phyloP scores from a whole-genome alignment of 1,140 invertebrate species.

The Scaptomyza hsui region DNA sequence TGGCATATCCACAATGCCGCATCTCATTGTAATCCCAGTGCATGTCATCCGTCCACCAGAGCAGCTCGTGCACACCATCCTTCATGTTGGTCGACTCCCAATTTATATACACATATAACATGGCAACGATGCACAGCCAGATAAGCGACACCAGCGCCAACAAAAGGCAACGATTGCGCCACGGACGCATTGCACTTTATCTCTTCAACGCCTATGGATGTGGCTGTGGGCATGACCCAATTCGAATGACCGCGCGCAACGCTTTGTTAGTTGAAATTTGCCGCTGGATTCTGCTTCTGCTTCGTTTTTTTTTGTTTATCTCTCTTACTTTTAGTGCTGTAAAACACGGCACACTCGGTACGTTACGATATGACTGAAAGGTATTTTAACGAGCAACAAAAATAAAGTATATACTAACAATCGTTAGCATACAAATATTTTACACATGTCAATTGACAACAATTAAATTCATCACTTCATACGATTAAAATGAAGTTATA shows the following conservation, averaged over 20 bases:
- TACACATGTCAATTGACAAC: not conserved
- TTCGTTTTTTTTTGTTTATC: conserved; percentile 13
- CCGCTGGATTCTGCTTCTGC: not conserved
- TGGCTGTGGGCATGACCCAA: not conserved
- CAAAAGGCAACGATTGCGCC: conserved; percentile 24
- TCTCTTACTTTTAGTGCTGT: conserved; percentile 16
- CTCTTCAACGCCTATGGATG: not conserved
- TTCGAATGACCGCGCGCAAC: conserved; percentile 30
- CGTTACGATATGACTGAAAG: not conserved
- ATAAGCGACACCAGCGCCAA: conserved; percentile 1
- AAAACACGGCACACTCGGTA: not conserved
- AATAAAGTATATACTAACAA: no score
- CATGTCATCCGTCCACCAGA: conserved; percentile 63
- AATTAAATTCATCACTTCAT: no score
- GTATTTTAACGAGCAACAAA: no score
- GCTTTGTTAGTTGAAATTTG: not conserved
- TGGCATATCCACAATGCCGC: conserved; percentile 39
- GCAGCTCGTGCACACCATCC: conserved; percentile 21
- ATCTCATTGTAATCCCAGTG: conserved; percentile 46
- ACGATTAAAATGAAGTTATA: no score
- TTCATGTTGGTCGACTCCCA: not conserved
- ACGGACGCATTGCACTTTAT: conserved; percentile 37
- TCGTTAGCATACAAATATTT: not conserved
- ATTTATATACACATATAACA: conserved; percentile 2
- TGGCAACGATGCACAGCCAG: conserved; percentile 3